Conservation (phyloP, 2,888 invertebrate species). For the Neoitamus cyanurus region DNA sequence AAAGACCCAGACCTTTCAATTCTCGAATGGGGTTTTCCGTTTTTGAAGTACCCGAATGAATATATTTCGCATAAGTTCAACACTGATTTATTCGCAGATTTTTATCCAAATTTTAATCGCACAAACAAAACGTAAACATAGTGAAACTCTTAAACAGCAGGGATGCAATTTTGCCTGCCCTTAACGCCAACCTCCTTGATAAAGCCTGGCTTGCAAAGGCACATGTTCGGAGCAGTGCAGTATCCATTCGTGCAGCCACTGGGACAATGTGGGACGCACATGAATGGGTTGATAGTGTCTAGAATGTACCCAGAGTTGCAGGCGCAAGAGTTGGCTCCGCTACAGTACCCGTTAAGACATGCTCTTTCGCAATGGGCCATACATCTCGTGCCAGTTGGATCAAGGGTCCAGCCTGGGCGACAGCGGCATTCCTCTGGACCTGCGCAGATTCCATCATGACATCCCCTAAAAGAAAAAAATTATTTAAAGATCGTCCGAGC, state of each 20-base stretch:
- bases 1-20: too few species aligned
- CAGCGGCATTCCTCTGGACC: conserved; percentile 59
- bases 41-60: too few species aligned
- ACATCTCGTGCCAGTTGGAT: conserved; percentile 64
- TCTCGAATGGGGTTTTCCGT: too few species aligned
- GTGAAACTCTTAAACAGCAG: not conserved
- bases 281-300: conserved; percentile 63
- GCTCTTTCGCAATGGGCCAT: conserved; percentile 71
- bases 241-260: conserved; percentile 80
- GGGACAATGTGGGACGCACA: conserved; percentile 73
- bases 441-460: conserved; percentile 61
- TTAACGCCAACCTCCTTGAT: conserved; percentile 72
- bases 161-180: conserved; percentile 73
- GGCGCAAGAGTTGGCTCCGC: conserved; percentile 72
- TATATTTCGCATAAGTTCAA: too few species aligned
- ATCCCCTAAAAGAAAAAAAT: conserved; percentile 49
- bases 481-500: not conserved
- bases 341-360: conserved; percentile 78
- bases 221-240: conserved; percentile 79
- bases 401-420: conserved; percentile 44
- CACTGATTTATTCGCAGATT: not conserved
- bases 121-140: not conserved
- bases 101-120: not conserved
- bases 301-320: conserved; percentile 69
- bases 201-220: conserved; percentile 78